These are phyloP conservation scores for Noctua pronuba DNA, from an alignment of 2,888 invertebrate genomes.

Conservation along the genomic window DNA sequence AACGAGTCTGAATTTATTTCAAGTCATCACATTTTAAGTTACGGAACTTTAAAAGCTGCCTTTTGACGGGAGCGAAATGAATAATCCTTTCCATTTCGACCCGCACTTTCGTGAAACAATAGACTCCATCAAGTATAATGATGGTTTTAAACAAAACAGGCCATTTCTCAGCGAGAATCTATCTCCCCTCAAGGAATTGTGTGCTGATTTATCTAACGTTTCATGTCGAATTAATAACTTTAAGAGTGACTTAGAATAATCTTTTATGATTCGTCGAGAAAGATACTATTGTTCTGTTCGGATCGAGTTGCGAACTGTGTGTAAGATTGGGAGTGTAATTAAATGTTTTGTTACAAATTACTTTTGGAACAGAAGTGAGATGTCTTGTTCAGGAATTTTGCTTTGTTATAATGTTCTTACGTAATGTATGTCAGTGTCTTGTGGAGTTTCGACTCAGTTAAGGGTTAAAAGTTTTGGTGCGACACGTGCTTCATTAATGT, in stretches of 20 bases:
- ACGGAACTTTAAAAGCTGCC: slow-evolving; percentile 73
- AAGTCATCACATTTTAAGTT: slow-evolving; percentile 79
- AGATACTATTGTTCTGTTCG: slow-evolving; percentile 70
- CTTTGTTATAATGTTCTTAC: slow-evolving; percentile 33
- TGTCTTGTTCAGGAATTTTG: slow-evolving; percentile 28
- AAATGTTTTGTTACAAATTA: slow-evolving; percentile 57
- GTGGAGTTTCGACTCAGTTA: slow-evolving; percentile 30
- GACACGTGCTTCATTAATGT: slow-evolving; percentile 27
- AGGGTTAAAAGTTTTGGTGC: slow-evolving; percentile 40
- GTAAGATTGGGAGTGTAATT: slow-evolving; percentile 54
- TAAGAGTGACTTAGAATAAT: slow-evolving; percentile 75
- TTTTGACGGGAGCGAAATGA: slow-evolving; percentile 83
- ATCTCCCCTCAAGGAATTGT: slow-evolving; percentile 74
- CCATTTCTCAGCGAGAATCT: slow-evolving; percentile 78
- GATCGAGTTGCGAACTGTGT: slow-evolving; percentile 65
- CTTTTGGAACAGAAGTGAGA: slow-evolving; percentile 48
- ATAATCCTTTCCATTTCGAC: slow-evolving; percentile 86
- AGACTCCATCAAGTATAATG: slow-evolving; percentile 87
- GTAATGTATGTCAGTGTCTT: slow-evolving; percentile 31
- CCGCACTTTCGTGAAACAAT: slow-evolving; percentile 84
- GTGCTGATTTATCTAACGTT: slow-evolving; percentile 77
- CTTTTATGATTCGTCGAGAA: slow-evolving; percentile 67
- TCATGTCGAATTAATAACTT: slow-evolving; percentile 79
- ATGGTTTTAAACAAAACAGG: slow-evolving; percentile 87
- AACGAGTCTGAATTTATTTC: slow-evolving; percentile 78